Evolutionary conservation across 2,888 invertebrate genomes (phyloP).

Genomic region (Bellardia pandia): DNA sequence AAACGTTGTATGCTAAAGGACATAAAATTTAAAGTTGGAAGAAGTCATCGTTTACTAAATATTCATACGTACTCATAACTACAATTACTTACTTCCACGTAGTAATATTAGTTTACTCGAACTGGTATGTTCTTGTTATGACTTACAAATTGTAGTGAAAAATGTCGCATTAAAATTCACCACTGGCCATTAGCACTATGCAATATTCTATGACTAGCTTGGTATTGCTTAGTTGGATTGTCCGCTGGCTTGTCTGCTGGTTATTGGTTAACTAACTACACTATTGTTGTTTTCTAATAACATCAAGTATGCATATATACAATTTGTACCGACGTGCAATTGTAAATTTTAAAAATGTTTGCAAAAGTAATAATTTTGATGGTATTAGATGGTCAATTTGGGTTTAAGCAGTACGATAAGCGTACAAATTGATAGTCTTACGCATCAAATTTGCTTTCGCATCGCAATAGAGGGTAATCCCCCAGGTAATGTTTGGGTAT

Average conservation of each 20-base stretch:
- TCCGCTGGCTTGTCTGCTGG: conserved; percentile 6
- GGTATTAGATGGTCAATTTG: not conserved
- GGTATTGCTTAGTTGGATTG: not conserved
- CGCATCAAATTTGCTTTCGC: too few relatives aligned
- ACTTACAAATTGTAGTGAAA: not conserved
- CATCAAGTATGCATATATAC: not conserved
- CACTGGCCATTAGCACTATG: conserved; percentile 17
- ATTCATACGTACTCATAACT: conserved; percentile 21
- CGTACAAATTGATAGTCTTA: too few relatives aligned
- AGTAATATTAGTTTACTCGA: conserved; percentile 5
- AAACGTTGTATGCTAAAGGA: not conserved
- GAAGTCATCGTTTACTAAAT: conserved; percentile 3
- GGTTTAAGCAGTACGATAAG: too few relatives aligned
- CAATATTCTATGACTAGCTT: not conserved
- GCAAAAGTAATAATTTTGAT: not conserved
- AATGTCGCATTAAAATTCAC: not conserved
- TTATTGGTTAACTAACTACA: not conserved
- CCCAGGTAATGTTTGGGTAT: too few relatives aligned
- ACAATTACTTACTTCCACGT: not conserved
- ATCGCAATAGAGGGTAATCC: too few relatives aligned
- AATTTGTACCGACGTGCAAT: not conserved
- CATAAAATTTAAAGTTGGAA: not conserved
- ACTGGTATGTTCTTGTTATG: too few relatives aligned
- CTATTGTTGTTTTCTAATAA: not conserved
- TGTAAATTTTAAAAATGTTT: not conserved